Evolutionary conservation across 2,888 invertebrate genomes (phyloP).

Genomic region (Ceriagrion tenellum): DNA sequence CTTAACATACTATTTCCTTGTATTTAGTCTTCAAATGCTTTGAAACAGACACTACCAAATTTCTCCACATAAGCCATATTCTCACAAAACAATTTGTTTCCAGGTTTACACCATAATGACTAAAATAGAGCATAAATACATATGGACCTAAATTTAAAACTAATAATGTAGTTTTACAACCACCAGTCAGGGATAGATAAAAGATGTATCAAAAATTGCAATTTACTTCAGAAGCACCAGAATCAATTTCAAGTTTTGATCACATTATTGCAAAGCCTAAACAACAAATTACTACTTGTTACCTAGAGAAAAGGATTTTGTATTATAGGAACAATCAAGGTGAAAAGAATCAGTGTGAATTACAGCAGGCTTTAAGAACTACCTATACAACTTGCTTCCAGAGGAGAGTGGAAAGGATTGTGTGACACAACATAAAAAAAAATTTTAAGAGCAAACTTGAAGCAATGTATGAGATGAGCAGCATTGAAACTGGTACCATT

Average conservation of each 20-base stretch:
- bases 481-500: conserved; percentile 81
- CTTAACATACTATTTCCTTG: too few relatives aligned
- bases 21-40: too few relatives aligned
- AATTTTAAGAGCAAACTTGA: conserved; percentile 8
- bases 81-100: background rate
- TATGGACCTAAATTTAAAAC: background rate
- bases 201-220: background rate
- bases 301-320: background rate
- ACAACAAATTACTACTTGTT: background rate
- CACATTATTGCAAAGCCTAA: background rate
- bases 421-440: conserved; percentile 28
- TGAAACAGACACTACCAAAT: too few relatives aligned
- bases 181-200: background rate
- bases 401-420: background rate
- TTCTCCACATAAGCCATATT: too few relatives aligned
- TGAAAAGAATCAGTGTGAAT: background rate
- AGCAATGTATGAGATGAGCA: conserved; percentile 38
- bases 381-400: background rate
- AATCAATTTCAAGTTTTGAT: background rate
- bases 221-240: background rate
- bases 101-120: background rate
- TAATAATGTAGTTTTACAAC: background rate
- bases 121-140: background rate
- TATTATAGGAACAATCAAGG: background rate
- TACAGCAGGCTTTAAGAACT: background rate